Evolutionary conservation across 2,797 vertebrate genomes (phyloP).

Genomic region (Lagocephalus sceleratus): DNA sequence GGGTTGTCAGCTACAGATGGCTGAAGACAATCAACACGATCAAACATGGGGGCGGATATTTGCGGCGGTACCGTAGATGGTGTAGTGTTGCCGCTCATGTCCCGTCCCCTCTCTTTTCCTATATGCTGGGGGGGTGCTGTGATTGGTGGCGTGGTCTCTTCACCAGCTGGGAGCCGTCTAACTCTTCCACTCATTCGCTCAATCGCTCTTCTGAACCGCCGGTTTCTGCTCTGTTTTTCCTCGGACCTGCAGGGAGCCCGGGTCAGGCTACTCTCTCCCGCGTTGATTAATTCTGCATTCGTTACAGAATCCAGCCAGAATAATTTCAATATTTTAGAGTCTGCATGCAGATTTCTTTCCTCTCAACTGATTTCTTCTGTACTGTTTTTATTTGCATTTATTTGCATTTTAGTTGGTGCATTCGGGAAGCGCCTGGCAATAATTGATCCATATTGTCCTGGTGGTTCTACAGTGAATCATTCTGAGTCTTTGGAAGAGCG

Average conservation of each 20-base stretch:
- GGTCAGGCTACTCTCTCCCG: constrained; percentile 52
- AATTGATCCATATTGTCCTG: not conserved
- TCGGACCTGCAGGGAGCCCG: constrained; percentile 35
- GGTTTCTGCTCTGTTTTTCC: constrained; percentile 31
- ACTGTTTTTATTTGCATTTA: not conserved
- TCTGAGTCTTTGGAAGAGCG: too few relatives aligned
- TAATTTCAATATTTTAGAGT: constrained; percentile 42
- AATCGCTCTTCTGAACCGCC: constrained; percentile 70
- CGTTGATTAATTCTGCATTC: constrained; percentile 75
- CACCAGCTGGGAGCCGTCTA: constrained; percentile 39
- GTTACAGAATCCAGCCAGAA: too few relatives aligned
- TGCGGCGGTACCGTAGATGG: constrained; percentile 29
- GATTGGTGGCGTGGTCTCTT: constrained; percentile 21
- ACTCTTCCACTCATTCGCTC: constrained; percentile 53
- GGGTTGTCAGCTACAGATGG: constrained; percentile 75
- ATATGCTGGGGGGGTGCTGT: constrained; percentile 31
- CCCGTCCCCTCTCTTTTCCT: constrained; percentile 15
- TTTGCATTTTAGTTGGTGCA: not conserved
- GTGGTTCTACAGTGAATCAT: too few relatives aligned
- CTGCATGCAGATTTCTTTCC: constrained; percentile 31
- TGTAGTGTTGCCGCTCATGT: not conserved
- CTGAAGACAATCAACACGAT: constrained; percentile 75
- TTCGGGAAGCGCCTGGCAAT: not conserved
- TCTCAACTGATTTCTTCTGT: constrained; percentile 10
- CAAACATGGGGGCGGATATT: constrained; percentile 65